Conservation (phyloP, 2,113 vertebrate species). For the Channa argus region DNA sequence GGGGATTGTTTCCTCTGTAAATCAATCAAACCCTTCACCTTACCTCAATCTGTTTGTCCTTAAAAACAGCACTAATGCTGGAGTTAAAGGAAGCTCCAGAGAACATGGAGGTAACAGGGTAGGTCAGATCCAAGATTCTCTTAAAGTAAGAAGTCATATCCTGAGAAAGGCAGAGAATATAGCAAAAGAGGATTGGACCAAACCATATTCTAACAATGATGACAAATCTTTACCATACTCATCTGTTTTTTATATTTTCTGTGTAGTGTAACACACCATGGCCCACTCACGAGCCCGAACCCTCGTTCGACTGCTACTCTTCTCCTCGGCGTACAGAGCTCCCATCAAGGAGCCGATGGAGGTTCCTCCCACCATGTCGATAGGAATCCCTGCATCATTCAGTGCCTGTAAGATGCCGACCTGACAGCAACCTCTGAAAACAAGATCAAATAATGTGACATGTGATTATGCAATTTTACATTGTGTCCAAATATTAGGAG, state of each 20-base stretch:
- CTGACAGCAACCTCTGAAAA: conserved; percentile 91
- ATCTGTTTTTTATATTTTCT: not conserved
- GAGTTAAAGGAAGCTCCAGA: conserved; percentile 92
- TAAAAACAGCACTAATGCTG: conserved; percentile 87
- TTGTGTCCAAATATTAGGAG: not conserved
- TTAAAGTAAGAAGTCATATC: conserved; percentile 90
- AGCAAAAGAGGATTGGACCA: not conserved
- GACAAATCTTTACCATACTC: not conserved
- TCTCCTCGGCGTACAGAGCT: conserved; percentile 92
- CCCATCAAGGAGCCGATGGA: conserved; percentile 94
- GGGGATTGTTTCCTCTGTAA: too few species aligned
- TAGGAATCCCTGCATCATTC: conserved; percentile 88
- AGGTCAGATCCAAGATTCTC: conserved; percentile 91
- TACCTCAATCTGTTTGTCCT: conserved; percentile 94
- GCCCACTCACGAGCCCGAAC: conserved; percentile 93
- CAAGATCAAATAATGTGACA: not conserved
- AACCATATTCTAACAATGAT: not conserved
- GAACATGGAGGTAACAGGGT: conserved; percentile 96
- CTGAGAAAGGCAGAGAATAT: conserved; percentile 65
- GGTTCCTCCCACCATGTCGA: conserved; percentile 94
- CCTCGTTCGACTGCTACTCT: conserved; percentile 89
- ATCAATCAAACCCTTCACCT: not conserved
- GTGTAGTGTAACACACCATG: conserved; percentile 82
- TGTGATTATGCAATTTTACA: not conserved
- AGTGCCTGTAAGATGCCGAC: conserved; percentile 90